Conservation (phyloP, 2,888 invertebrate species). For the Oxyscelio sp. region DNA sequence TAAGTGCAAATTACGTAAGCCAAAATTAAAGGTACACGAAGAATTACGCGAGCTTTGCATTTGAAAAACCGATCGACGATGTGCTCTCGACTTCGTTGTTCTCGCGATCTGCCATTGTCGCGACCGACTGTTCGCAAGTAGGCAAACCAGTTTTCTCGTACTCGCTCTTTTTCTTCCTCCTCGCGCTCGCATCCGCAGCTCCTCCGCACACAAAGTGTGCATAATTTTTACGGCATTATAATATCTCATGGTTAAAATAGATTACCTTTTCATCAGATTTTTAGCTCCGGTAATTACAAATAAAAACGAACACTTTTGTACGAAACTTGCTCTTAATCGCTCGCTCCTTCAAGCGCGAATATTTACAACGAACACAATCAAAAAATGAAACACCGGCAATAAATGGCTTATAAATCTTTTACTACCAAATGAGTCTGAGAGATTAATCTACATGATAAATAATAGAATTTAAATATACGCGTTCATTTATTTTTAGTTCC, state of each 20-base stretch:
- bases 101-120: conserved; percentile 61
- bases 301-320: no score
- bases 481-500: no score
- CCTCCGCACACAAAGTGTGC: neutral
- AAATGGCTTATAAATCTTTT: no score
- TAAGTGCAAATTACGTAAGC: conserved; percentile 71
- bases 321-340: no score
- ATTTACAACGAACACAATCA: no score
- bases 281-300: neutral
- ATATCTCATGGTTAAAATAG: no score
- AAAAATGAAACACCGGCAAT: no score
- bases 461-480: no score
- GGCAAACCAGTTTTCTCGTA: conserved; percentile 72
- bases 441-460: no score
- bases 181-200: conserved; percentile 24
- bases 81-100: conserved; percentile 1
- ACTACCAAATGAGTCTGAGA: no score
- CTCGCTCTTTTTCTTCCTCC: conserved; percentile 48
- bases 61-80: conserved; percentile 9
- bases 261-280: neutral
- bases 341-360: no score
- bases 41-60: conserved; percentile 36
- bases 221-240: conserved; percentile 25
- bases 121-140: conserved; percentile 57
- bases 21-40: conserved; percentile 57